Conservation (phyloP, 2,888 invertebrate genomes). For the Tholera decimalis region DNA sequence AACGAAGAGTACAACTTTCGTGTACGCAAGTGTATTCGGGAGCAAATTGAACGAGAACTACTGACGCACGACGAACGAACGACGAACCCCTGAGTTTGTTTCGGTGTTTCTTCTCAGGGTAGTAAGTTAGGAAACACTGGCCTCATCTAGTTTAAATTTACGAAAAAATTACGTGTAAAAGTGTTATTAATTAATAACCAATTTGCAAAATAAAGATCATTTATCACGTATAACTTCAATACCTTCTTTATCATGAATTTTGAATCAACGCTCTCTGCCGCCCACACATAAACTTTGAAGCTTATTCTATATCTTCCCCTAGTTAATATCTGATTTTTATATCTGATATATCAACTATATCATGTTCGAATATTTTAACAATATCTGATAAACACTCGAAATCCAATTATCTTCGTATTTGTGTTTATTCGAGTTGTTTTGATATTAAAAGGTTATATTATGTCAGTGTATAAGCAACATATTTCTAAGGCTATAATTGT, state of each 20-base stretch:
- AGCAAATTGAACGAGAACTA: no score
- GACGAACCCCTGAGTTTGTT: no score
- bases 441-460: not conserved
- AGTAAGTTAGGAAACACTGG: no score
- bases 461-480: not conserved
- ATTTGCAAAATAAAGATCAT: no score
- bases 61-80: no score
- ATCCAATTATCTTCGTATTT: not conserved
- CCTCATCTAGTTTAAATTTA: no score
- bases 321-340: constrained; percentile 20
- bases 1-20: no score
- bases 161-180: no score
- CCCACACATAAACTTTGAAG: constrained; percentile 17
- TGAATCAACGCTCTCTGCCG: constrained; percentile 22
- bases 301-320: constrained; percentile 27
- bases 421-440: not conserved
- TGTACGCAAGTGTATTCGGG: no score
- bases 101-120: no score
- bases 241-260: constrained; percentile 22
- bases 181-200: constrained; percentile 27
- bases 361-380: constrained; percentile 19
- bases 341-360: constrained; percentile 24
- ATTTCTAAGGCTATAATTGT: no score
- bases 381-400: constrained; percentile 1
- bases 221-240: constrained; percentile 18